A percentile compares a stretch with the other conserved stretches of the same genome.
Conservation (phyloP, 2,888 invertebrate genomes). For the Dynastes grantii region DNA sequence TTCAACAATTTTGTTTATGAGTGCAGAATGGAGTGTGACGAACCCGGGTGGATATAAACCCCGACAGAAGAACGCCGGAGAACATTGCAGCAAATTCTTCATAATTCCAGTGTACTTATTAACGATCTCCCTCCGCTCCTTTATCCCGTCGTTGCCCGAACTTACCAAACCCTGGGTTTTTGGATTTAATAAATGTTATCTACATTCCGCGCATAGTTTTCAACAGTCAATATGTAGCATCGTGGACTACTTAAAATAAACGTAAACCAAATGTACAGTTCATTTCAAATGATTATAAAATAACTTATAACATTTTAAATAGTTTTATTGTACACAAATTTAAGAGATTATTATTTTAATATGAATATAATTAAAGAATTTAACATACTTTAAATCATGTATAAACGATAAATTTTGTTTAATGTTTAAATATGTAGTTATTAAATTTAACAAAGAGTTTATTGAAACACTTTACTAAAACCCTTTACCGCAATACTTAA, state of each 20-base stretch:
- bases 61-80: slow-evolving; percentile 57
- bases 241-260: neutral
- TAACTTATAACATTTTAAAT: too few relatives aligned
- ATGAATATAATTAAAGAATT: too few relatives aligned
- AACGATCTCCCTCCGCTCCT: slow-evolving; percentile 56
- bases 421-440: too few relatives aligned
- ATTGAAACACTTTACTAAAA: too few relatives aligned
- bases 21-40: slow-evolving; percentile 56
- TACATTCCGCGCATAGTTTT: slow-evolving; percentile 40
- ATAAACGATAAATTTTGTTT: too few relatives aligned
- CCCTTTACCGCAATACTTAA: too few relatives aligned
- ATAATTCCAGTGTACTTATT: slow-evolving; percentile 64
- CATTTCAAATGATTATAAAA: too few relatives aligned
- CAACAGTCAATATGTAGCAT: slow-evolving; percentile 30
- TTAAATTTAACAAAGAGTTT: too few relatives aligned
- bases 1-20: slow-evolving; percentile 52
- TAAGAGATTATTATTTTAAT: too few relatives aligned
- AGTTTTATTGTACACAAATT: too few relatives aligned
- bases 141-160: slow-evolving; percentile 56
- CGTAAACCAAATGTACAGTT: neutral
- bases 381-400: too few relatives aligned
- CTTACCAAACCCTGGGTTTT: slow-evolving; percentile 62
- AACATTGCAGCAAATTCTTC: slow-evolving; percentile 61
- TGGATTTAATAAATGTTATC: slow-evolving; percentile 59
- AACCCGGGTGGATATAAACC: slow-evolving; percentile 57